These are phyloP conservation scores for Ormyrus thymus DNA, from an alignment of 2,888 invertebrate genomes.

Conservation along the genomic window DNA sequence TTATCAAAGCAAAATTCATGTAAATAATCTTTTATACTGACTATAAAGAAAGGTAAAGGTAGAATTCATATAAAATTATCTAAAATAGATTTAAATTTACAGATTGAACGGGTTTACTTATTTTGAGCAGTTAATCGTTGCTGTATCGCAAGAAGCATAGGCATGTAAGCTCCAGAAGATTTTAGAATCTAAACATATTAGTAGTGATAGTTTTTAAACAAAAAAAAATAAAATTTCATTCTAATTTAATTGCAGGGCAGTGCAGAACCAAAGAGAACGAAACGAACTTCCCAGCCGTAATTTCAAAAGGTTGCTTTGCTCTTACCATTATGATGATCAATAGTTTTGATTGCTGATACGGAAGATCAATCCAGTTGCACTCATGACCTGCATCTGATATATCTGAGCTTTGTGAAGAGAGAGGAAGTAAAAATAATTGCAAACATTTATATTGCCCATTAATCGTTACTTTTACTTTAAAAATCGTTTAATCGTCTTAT, in stretches of 20 bases:
- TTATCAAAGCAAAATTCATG: background rate
- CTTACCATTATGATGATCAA: slow-evolving; percentile 59
- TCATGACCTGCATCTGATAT: slow-evolving; percentile 60
- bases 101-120: too few species aligned
- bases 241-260: slow-evolving; percentile 57
- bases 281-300: slow-evolving; percentile 65
- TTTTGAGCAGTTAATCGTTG: background rate
- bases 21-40: background rate
- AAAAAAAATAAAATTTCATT: background rate
- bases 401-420: slow-evolving; percentile 56
- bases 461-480: too few species aligned
- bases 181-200: slow-evolving; percentile 11
- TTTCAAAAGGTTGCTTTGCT: slow-evolving; percentile 58
- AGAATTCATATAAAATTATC: background rate
- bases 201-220: too few species aligned
- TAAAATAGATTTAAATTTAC: too few species aligned
- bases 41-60: background rate
- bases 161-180: slow-evolving; percentile 17
- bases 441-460: too few species aligned
- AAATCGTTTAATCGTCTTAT: background rate
- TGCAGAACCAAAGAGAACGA: slow-evolving; percentile 62
- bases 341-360: slow-evolving; percentile 52
- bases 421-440: background rate
- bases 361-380: slow-evolving; percentile 60
- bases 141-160: slow-evolving; percentile 21